Evolutionary conservation across 1,140 invertebrate genomes (phyloP), one percentile per base, ranked within the genome.

Genomic region (Drosophila ananassae): DNA sequence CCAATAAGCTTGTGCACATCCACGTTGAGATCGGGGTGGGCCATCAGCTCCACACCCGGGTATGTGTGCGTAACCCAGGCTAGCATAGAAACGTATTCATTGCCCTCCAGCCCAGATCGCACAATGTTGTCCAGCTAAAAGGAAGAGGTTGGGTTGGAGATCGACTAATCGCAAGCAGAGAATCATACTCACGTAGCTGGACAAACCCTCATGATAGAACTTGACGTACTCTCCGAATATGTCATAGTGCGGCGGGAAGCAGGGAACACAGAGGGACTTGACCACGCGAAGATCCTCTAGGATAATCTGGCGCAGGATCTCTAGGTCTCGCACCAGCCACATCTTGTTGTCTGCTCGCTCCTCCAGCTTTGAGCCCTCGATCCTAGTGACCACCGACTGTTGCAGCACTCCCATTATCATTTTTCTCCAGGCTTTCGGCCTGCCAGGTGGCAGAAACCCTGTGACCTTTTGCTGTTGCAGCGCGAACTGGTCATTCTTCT

Each of bases 211-310:
- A 91, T 99, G 98, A 90, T 99, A 99, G 96, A 99, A 98, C 78
- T 95, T 94, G 0, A 99, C 95, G 93, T 97, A 99, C 92, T 95
- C 95, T 75, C 97, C 95, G 3, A 98, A 95, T 73, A 99, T 99
- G 90, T 99, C 94, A 81, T 98, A 99, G 67, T 96, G 94, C n/a
- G 98, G 97, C 2, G 98, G 98, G 91, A 99, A 99, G 92, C 98
- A 99, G 1, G 97, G 97, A 2, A 96, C 95, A 90, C 98, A 98
- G 0, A 98, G 92, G 0, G 96, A 97, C 93, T 98, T 98, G 0
- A 98, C 97, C 28, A 99, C 97, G 73, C 96, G 93, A 48, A 99
- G 92, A 92, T 99, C 98, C 89, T 98, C 97, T 0, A 99, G 91
- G 79, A 99, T 97, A 0, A 98, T 92, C 84, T 97, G 95, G 34